Evolutionary conservation across 35 echinoderm and acorn worm genomes (phyloP), one percentile per base, ranked within the genome.

Genomic region (Stichopus chloronotus): DNA sequence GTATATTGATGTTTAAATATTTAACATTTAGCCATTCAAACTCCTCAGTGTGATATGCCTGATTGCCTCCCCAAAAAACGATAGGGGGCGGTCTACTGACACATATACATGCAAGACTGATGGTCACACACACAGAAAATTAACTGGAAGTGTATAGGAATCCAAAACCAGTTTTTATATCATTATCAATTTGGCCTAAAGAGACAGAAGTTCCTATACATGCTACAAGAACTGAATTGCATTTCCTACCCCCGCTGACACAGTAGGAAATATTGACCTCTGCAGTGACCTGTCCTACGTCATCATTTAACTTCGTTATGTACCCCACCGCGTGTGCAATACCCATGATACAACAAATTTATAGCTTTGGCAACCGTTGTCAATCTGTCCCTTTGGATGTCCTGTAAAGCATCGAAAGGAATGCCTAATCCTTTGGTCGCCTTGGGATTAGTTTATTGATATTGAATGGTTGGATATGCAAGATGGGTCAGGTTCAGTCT

Each of bases 301-400:
- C 69, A n/a, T 74, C 69, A 74, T 74, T 74, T 74, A 74, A 74
- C 7, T 74, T 74, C 69, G 69, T 74, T 74, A 74, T 43, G 30
- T 20, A 74, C 19, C 69, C 69, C 69, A 74, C 13, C 69, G 69
- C 22, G 69, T 74, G 69, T 74, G 7, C 69, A 74, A 74, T 19
- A 21, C 13, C 69, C 69, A 14, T 74, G 69, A 74, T n/a, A 74
- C 69, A 74, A 7, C 69, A n/a, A 74, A 19, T 74, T 19, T 74
- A 74, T 74, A 74, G 69, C 69, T 74, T 74, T 74, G 17, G 19
- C 69, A 16, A 74, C 17, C 12, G 30, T 43, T 3, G 69, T 74
- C 19, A 74, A 74, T 74, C 17, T 74, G 69, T 74, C 69, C 69
- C 17, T 19, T 74, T 74, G 69, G 69, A 21, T n/a, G 22, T n/a